phyloP scores from a whole-genome alignment of 2,113 vertebrate species.

The Scortum barcoo region DNA sequence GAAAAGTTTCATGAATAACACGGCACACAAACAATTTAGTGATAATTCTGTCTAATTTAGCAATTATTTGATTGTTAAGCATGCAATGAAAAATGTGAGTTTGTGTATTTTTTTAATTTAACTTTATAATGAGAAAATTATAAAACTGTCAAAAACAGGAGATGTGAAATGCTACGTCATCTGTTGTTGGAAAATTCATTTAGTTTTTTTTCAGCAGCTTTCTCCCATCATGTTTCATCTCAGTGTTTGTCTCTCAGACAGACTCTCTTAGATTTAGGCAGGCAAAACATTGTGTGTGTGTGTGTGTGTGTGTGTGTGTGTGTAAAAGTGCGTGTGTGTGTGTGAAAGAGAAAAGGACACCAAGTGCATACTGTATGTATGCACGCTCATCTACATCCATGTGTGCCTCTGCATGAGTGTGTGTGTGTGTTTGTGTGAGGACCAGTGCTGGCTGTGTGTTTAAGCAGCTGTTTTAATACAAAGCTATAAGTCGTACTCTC shows the following conservation, averaged over 20 bases:
- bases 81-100: neutral
- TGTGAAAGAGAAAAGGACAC: neutral
- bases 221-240: neutral
- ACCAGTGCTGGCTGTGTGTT: conserved; percentile 48
- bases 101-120: neutral
- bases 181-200: no score
- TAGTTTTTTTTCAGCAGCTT: neutral
- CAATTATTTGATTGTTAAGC: neutral
- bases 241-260: no score
- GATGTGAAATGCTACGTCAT: neutral
- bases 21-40: neutral
- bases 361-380: neutral
- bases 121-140: neutral
- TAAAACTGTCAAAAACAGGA: neutral
- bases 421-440: conserved; percentile 17
- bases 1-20: neutral
- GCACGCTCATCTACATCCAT: neutral
- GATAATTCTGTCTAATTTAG: neutral
- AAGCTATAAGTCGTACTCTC: conserved; percentile 64
- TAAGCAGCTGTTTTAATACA: conserved; percentile 71
- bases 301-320: neutral
- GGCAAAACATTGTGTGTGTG: neutral
- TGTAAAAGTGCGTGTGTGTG: neutral
- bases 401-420: conserved; percentile 14
- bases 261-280: no score